phyloP scores from a whole-genome alignment of 2,797 vertebrate genomes.

The Mus spretus region DNA sequence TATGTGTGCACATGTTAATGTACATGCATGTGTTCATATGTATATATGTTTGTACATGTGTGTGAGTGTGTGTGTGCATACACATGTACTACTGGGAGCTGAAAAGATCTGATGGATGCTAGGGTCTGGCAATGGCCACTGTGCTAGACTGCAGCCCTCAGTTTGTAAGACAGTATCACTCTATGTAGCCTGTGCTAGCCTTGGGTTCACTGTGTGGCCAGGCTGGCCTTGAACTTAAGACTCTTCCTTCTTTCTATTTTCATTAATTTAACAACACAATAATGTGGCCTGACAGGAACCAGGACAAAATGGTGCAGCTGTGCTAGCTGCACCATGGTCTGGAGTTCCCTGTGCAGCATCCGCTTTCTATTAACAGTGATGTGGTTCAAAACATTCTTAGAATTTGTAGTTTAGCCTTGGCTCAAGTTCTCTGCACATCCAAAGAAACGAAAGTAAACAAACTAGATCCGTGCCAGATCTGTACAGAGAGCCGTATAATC shows the following conservation, averaged over 20 bases:
- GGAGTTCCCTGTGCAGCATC: neutral
- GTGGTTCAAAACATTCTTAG: neutral
- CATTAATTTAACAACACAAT: neutral
- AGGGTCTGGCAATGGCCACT: neutral
- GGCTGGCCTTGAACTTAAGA: neutral
- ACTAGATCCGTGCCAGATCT: neutral
- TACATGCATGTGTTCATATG: too few relatives aligned
- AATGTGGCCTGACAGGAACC: neutral
- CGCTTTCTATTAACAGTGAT: neutral
- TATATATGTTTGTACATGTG: neutral
- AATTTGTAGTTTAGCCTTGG: neutral
- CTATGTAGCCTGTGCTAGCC: neutral
- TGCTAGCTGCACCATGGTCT: rapidly evolving
- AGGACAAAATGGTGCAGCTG: rapidly evolving
- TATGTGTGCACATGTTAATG: neutral
- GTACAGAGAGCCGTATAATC: neutral
- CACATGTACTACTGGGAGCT: neutral
- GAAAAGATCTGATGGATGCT: neutral
- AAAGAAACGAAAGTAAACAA: neutral
- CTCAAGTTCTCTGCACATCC: neutral
- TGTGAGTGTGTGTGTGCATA: neutral
- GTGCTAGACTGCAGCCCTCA: neutral
- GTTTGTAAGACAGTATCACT: neutral
- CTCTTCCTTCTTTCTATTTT: neutral
- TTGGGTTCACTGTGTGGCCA: neutral